Evolutionary conservation across 1,140 invertebrate species (phyloP).

Genomic region (Drosophila littoralis): DNA sequence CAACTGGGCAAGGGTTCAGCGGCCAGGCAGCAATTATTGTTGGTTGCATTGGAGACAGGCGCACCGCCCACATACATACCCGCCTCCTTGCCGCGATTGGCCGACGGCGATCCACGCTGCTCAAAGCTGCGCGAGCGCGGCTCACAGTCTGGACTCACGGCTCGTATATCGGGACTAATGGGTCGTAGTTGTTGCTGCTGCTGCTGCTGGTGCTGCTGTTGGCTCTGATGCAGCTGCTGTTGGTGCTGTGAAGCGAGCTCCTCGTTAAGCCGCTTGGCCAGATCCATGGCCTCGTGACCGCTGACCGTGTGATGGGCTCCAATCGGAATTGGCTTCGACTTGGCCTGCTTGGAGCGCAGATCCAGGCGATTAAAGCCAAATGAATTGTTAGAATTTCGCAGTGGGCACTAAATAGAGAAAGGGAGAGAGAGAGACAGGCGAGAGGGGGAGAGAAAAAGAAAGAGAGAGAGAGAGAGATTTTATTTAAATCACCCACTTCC

Average conservation of each 20-base stretch:
- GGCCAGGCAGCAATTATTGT: not conserved
- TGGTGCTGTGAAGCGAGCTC: constrained; percentile 87
- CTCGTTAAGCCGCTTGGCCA: constrained; percentile 89
- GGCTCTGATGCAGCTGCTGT: constrained; percentile 29
- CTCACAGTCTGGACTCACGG: constrained; percentile 85
- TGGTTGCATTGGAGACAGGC: not conserved
- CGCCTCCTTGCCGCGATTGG: constrained; percentile 85
- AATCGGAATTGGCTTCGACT: constrained; percentile 89
- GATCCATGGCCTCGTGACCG: constrained; percentile 90
- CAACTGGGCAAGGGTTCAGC: not conserved
- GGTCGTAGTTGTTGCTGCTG: constrained; percentile 56
- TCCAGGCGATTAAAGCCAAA: constrained; percentile 65
- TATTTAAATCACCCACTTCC: constrained; percentile 1
- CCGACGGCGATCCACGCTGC: constrained; percentile 84
- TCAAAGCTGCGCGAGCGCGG: constrained; percentile 88
- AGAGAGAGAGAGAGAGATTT: not conserved
- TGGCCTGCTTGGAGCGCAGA: constrained; percentile 54
- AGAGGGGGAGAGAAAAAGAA: not conserved
- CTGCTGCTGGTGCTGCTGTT: constrained; percentile 23
- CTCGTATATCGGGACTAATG: constrained; percentile 84
- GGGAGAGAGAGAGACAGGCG: not conserved
- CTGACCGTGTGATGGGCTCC: constrained; percentile 89
- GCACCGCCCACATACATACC: constrained; percentile 84
- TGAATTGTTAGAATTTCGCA: constrained; percentile 6
- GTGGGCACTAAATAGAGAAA: constrained; percentile 5